Percentiles rank a stretch among this genome's conserved stretches.
phyloP scores from a whole-genome alignment of 2,797 vertebrate species.

The Liparis tanakae region DNA sequence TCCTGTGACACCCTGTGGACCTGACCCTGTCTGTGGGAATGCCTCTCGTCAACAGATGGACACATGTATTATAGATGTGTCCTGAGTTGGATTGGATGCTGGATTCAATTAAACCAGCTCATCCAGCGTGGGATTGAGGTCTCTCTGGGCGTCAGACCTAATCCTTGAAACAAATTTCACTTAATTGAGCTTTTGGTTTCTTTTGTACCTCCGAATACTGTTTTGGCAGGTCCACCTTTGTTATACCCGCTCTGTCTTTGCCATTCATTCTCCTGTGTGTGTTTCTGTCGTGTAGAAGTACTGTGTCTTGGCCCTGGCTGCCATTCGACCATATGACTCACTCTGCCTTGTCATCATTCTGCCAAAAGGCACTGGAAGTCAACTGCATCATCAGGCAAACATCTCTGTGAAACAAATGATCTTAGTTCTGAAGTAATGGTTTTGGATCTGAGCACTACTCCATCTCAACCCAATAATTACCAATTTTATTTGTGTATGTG shows the following conservation, averaged over 20 bases:
- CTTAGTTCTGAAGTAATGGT: slow-evolving; percentile 15
- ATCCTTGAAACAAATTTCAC: slow-evolving; percentile 39
- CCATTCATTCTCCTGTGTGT: background rate
- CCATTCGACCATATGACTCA: slow-evolving; percentile 5
- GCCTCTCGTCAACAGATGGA: background rate
- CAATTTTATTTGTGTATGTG: too few relatives aligned
- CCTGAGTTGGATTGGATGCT: background rate
- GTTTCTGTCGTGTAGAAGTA: background rate
- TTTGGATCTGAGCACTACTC: slow-evolving; percentile 2
- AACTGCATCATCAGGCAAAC: slow-evolving; percentile 26
- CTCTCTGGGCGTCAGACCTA: slow-evolving; percentile 19
- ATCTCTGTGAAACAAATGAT: slow-evolving; percentile 27
- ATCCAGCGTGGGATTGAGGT: background rate
- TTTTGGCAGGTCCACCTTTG: background rate
- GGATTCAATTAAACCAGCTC: background rate
- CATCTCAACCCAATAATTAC: background rate
- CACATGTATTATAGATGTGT: background rate
- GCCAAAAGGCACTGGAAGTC: slow-evolving; percentile 11
- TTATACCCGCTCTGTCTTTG: background rate
- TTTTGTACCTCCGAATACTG: background rate
- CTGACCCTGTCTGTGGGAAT: background rate
- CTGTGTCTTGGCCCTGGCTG: background rate
- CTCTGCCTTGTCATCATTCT: slow-evolving; percentile 17
- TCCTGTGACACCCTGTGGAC: background rate
- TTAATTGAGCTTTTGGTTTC: slow-evolving; percentile 1